These are phyloP conservation scores for human DNA, from an alignment of 2,113 vertebrate species.

Conservation along the genomic window GRCh38 chr9:69639501-69640000, in stretches of 20 bases:
- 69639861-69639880: not conserved
- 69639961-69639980: not conserved
- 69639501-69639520: not conserved
- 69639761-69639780: not conserved
- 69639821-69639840: constrained; percentile 13
- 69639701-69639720: constrained; percentile 15
- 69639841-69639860: not conserved
- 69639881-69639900: not conserved
- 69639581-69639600: not conserved
- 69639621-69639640: not conserved
- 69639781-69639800: not conserved
- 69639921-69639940: not conserved
- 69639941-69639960: not conserved
- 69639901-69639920: constrained; percentile 4
- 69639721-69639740: not conserved
- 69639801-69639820: not conserved
- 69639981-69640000: not conserved
- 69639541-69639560: not conserved
- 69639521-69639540: not conserved
- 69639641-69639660: not conserved
- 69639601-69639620: not conserved
- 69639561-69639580: not conserved
- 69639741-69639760: not conserved
- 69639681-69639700: constrained; percentile 27
- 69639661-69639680: not conserved